phyloP scores from a whole-genome alignment of 2,113 vertebrate species.

The Poeciliopsis prolifica region DNA sequence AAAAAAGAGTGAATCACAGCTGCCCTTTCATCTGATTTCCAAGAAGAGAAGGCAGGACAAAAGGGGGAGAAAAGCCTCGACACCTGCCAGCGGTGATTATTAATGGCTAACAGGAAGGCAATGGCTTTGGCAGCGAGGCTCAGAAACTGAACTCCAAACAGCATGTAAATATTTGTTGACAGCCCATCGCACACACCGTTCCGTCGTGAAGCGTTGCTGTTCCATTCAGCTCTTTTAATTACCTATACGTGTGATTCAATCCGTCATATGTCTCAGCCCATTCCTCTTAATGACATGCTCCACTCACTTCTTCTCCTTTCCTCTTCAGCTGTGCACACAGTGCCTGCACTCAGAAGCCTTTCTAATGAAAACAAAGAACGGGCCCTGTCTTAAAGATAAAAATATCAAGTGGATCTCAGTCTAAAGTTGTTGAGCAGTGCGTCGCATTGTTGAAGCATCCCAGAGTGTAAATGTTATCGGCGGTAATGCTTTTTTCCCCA shows the following conservation, averaged over 20 bases:
- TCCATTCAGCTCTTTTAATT: slow-evolving; percentile 78
- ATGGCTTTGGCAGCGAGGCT: slow-evolving; percentile 32
- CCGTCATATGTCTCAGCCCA: slow-evolving; percentile 69
- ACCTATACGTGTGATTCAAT: slow-evolving; percentile 77
- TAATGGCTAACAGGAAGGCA: slow-evolving; percentile 41
- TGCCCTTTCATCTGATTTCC: slow-evolving; percentile 27
- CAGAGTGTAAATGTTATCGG: slow-evolving; percentile 20
- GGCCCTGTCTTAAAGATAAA: background rate
- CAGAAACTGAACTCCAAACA: slow-evolving; percentile 42
- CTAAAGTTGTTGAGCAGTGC: slow-evolving; percentile 3
- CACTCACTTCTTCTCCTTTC: slow-evolving; percentile 63
- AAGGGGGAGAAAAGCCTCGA: slow-evolving; percentile 6
- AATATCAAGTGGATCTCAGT: background rate
- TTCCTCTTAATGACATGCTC: slow-evolving; percentile 78
- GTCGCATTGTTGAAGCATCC: slow-evolving; percentile 9
- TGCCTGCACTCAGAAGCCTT: background rate
- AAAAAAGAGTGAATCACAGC: slow-evolving; percentile 30
- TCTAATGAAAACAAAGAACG: background rate
- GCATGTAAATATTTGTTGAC: slow-evolving; percentile 48
- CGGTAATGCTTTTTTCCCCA: background rate
- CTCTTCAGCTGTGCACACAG: background rate
- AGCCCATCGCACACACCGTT: slow-evolving; percentile 33
- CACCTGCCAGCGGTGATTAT: slow-evolving; percentile 25
- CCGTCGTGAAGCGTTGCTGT: slow-evolving; percentile 36
- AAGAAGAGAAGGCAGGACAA: slow-evolving; percentile 5